Base-by-base conservation (phyloP, 2,888 invertebrate species). In the Silvanus unidentatus region DNA sequence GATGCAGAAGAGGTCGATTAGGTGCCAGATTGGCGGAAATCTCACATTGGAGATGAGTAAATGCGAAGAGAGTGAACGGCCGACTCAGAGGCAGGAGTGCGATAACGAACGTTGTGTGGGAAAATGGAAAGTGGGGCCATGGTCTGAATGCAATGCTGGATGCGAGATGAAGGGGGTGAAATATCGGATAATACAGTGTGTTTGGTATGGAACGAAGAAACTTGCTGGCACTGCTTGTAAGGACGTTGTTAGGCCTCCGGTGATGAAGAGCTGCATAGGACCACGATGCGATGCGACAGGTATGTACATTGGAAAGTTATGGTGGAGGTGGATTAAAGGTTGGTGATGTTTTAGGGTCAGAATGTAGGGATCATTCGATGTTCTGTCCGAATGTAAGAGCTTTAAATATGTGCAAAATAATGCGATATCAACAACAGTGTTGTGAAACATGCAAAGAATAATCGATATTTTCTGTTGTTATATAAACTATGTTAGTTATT, bases 101-200 rank as follows among this genome's bases (percentile, higher is more conserved):
- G 80, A 81, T 62, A 88, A 83, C 63, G 79, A 84, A 52, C 81
- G 82, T n/a, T 96, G 95, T 74, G 84, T 81, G 61, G 88, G 94
- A 0, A 82, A 86, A 40, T 98, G 97, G 97, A 81, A 85, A 48
- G 85, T 88, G 2, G 91, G 92, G 6, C 81, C 88, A 45, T 97
- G 97, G 97, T 92, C 92, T 32, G 86, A 89, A 92, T 97, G 96
- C 68, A 81, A 87, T 55, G 90, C 90, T 14, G 75, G 79, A 0
- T 96, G 96, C 68, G 89, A 86, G 34, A 77, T 79, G 47, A 81
- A 82, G 58, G 95, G 96, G 0, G 83, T 89, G 42, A 88, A 91
- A 70, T 91, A 92, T 66, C 80, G 97, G 57, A 84, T 88, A 55
- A 75, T 97, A 44, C 88, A 89, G 60, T 97, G 97, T 72, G 90